These are phyloP conservation scores for Ceratina japonica DNA, from an alignment of 1,140 invertebrate species.

Conservation along the genomic window DNA sequence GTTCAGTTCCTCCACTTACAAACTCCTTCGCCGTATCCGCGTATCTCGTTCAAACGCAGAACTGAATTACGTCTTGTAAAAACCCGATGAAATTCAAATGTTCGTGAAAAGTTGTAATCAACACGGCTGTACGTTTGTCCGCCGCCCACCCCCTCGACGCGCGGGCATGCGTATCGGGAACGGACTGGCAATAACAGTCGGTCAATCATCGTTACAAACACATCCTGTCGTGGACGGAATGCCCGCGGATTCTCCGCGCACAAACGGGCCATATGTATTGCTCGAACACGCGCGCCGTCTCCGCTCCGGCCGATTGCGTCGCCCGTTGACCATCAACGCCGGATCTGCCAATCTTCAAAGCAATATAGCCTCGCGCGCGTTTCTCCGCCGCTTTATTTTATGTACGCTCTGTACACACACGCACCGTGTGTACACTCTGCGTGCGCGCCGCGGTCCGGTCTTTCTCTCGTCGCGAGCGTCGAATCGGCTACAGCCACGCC, in stretches of 20 bases:
- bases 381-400: constrained; percentile 60
- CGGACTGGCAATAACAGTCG: constrained; percentile 31
- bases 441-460: not conserved
- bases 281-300: constrained; percentile 4
- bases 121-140: not conserved
- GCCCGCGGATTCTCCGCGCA: constrained; percentile 20
- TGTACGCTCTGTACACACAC: constrained; percentile 47
- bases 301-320: constrained; percentile 47
- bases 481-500: constrained; percentile 73
- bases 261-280: not conserved
- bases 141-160: not conserved
- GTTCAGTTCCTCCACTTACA: not conserved
- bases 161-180: not conserved
- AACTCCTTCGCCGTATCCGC: not conserved
- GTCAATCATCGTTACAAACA: constrained; percentile 56
- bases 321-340: constrained; percentile 46
- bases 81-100: too few relatives aligned
- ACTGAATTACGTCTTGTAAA: too few relatives aligned
- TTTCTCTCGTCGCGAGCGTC: constrained; percentile 10
- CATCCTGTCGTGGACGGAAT: constrained; percentile 39
- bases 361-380: constrained; percentile 55
- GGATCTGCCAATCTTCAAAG: constrained; percentile 65
- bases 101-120: too few relatives aligned
- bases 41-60: too few relatives aligned
- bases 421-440: not conserved